These are phyloP conservation scores for Pteruthius melanotis DNA, from an alignment of 2,113 vertebrate species.

Conservation along the genomic window DNA sequence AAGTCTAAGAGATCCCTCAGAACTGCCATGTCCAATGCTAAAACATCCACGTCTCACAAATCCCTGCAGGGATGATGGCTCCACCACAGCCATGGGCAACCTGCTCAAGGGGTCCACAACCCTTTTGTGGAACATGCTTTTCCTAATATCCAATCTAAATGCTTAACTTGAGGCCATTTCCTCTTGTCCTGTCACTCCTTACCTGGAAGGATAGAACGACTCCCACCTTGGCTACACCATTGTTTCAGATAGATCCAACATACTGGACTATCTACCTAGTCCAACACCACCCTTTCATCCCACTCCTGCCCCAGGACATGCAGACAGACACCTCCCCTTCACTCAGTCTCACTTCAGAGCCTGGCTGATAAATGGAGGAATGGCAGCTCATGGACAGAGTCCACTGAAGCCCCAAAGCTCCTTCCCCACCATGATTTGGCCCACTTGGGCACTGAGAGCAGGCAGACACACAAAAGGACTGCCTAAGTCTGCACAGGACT, in stretches of 20 bases:
- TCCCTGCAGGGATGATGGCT: not conserved
- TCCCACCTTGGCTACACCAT: not conserved
- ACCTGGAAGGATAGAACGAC: not conserved
- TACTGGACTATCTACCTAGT: not conserved
- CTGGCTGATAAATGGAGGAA: not conserved
- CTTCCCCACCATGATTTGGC: accelerated
- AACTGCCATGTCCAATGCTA: not conserved
- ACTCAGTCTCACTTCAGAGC: not conserved
- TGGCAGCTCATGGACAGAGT: not conserved
- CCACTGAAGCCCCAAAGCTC: not conserved
- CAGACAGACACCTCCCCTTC: not conserved
- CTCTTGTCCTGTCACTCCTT: not conserved
- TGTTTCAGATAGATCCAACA: not conserved
- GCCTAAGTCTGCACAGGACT: not conserved
- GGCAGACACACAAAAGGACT: not conserved
- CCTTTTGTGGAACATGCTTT: not conserved
- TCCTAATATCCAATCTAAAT: not conserved
- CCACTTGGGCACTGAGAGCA: not conserved
- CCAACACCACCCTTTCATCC: not conserved
- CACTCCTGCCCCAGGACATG: not conserved
- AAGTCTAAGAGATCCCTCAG: not conserved
- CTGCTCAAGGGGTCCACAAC: not conserved
- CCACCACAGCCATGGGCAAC: not conserved
- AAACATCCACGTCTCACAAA: not conserved
- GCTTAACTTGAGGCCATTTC: not conserved